These are phyloP conservation scores for Temnothorax unifasciatus DNA, from an alignment of 2,888 invertebrate species.

Conservation along the genomic window DNA sequence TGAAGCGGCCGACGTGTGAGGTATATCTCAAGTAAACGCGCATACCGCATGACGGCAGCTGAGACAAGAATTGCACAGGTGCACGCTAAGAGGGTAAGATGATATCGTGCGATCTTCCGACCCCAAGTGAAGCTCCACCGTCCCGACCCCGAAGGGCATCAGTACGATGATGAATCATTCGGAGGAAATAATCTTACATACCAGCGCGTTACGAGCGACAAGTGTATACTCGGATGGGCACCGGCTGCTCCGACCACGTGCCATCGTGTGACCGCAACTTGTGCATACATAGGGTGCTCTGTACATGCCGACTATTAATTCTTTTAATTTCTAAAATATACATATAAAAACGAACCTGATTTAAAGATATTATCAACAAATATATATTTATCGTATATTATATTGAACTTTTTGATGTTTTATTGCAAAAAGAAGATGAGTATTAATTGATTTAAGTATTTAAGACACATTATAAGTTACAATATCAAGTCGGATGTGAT, in stretches of 20 bases:
- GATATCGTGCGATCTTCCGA: slow-evolving; percentile 80
- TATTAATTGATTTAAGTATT: slow-evolving; percentile 6
- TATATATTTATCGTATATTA: neutral
- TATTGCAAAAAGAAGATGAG: neutral
- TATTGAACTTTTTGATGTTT: neutral
- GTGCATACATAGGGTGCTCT: slow-evolving; percentile 28
- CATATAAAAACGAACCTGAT: no score
- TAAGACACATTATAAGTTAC: slow-evolving; percentile 52
- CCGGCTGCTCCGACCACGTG: slow-evolving; percentile 55
- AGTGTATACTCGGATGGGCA: slow-evolving; percentile 52
- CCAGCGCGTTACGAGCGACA: slow-evolving; percentile 47
- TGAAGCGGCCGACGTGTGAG: slow-evolving; percentile 3
- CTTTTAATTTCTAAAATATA: neutral
- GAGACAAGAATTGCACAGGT: slow-evolving; percentile 68
- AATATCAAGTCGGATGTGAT: slow-evolving; percentile 63
- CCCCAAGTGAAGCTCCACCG: slow-evolving; percentile 62
- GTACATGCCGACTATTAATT: neutral
- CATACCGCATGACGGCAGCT: neutral
- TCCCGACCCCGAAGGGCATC: slow-evolving; percentile 64
- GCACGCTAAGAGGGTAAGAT: slow-evolving; percentile 73
- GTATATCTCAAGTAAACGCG: neutral
- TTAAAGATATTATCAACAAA: neutral
- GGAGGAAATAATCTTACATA: slow-evolving; percentile 72
- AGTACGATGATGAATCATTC: slow-evolving; percentile 71
- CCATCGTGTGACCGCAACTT: slow-evolving; percentile 52